Evolutionary conservation across 1,140 invertebrate species (phyloP).

Genomic region (Bombus soroeensis): DNA sequence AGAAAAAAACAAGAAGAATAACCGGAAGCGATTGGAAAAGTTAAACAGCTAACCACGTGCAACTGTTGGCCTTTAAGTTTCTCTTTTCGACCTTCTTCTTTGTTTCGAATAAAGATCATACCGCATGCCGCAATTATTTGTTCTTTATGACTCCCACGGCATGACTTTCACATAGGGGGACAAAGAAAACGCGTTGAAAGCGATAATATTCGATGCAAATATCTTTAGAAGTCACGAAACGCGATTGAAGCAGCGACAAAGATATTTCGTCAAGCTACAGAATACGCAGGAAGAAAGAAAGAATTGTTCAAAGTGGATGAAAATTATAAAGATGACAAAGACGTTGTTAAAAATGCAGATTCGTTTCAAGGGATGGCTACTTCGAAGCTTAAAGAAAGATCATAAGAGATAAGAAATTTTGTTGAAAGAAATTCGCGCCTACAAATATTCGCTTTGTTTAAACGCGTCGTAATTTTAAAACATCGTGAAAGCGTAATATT

Average conservation of each 20-base stretch:
- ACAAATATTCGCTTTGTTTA: too few species aligned
- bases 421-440: neutral
- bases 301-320: neutral
- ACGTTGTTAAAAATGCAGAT: neutral
- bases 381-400: neutral
- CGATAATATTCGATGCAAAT: neutral
- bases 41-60: neutral
- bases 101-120: neutral
- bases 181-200: neutral
- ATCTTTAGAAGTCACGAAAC: neutral
- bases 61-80: conserved; percentile 1
- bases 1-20: neutral
- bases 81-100: neutral
- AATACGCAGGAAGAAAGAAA: neutral
- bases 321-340: neutral
- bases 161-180: neutral
- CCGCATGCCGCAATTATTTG: neutral
- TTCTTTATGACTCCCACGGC: neutral
- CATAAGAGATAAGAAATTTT: neutral
- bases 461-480: too few species aligned
- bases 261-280: too few species aligned
- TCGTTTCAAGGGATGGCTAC: neutral
- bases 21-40: neutral
- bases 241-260: neutral
- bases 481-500: too few species aligned